A percentile compares a stretch with the other conserved stretches of the same genome.
Evolutionary conservation across 1,140 invertebrate species (phyloP).

Genomic region (Bombus polaris): DNA sequence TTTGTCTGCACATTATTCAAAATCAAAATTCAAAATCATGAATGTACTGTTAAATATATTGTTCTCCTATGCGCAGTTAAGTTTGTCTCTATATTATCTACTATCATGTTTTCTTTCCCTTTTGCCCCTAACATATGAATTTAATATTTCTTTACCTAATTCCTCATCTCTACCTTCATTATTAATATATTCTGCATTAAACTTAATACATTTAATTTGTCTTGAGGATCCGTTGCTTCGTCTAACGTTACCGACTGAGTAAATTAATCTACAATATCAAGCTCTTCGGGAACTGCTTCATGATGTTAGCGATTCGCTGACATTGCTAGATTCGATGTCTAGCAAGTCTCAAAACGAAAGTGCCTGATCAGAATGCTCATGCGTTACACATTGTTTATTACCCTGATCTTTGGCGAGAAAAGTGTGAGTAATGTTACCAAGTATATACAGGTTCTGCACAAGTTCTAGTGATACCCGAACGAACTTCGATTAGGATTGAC

Average conservation of each 20-base stretch:
- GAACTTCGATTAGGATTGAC: too few relatives aligned
- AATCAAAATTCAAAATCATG: conserved; percentile 91
- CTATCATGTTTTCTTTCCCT: conserved; percentile 87
- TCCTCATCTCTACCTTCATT: conserved; percentile 98
- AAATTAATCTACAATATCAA: conserved; percentile 98
- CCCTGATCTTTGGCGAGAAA: too few relatives aligned
- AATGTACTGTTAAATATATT: conserved; percentile 99
- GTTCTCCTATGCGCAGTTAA: conserved; percentile 95
- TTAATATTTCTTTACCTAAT: conserved; percentile 93
- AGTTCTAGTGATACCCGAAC: too few relatives aligned
- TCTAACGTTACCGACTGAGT: conserved; percentile 96
- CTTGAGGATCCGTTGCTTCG: conserved; percentile 92
- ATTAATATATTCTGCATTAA: conserved; percentile 94
- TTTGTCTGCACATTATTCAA: conserved; percentile 99
- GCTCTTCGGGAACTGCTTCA: conserved; percentile 84
- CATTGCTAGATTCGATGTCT: too few relatives aligned
- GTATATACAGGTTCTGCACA: too few relatives aligned
- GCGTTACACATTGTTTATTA: too few relatives aligned
- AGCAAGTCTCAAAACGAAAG: too few relatives aligned
- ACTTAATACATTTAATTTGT: conserved; percentile 97
- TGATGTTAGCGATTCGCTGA: conserved; percentile 83
- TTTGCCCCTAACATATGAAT: conserved; percentile 85
- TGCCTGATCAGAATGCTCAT: too few relatives aligned
- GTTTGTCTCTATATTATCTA: conserved; percentile 99
- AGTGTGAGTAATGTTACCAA: too few relatives aligned